Evolutionary conservation across 2,797 vertebrate genomes (phyloP), one percentile per base, ranked within the genome.

Genomic region (Myotis vivesi): DNA sequence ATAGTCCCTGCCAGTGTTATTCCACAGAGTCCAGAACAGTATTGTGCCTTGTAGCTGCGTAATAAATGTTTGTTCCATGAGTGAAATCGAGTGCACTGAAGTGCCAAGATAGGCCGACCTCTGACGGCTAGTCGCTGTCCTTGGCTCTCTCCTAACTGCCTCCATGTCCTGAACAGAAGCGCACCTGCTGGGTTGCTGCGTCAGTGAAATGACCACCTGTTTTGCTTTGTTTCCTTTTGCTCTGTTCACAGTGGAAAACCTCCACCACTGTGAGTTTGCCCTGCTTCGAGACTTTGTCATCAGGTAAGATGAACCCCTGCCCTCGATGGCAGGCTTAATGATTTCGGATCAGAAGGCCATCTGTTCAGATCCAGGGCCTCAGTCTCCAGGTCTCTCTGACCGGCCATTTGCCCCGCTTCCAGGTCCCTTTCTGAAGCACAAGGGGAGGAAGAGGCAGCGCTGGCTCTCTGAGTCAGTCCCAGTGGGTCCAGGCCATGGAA

Each of bases 211-310:
- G 68, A 84, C 85, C 57, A 10, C 71, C 71, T 59, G 25, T 38
- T 87, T 68, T 72, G 13, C 89, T 92, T 62, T 92, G 91, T 68
- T 68, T 68, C 66, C 17, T 97, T 72, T 44, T 57, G 53, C 46
- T 91, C 92, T 95, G 59, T 97, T 98, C 98, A 36, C 98, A 99
- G 99, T 99, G 98, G 99, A 99, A 98, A 99, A 99, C 97, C 98
- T 99, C 96, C 99, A 98, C 98, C 99, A 99, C 98, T 99, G 99
- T 98, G 99, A 99, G 98, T 99, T 99, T 98, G 99, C 99, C 94
- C 98, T 99, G 75, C 99, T 99, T 95, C 99, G 99, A 98, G 99
- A 99, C 98, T 99, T 99, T 98, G 98, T 99, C 97, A 99, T 99
- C 98, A 99, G 99, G 99, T 99, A 98, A 98, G 98, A 94, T 3